Percentiles rank a stretch among this genome's conserved stretches.
phyloP scores from a whole-genome alignment of 2,888 invertebrate genomes.

The Ypsolopha scabrella region DNA sequence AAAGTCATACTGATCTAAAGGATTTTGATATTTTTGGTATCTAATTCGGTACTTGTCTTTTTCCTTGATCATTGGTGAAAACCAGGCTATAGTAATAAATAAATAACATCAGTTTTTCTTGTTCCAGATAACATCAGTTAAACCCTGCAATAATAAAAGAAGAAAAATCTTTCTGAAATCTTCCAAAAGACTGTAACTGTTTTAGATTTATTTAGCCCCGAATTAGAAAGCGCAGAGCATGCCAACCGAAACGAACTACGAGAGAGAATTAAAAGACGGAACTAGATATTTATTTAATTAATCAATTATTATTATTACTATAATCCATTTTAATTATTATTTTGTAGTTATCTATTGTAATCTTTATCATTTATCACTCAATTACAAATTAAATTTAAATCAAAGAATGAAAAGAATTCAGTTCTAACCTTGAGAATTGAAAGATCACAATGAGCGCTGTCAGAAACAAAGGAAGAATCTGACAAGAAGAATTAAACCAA shows the following conservation, averaged over 20 bases:
- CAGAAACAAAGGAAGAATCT: no score
- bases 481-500: slow-evolving; percentile 25
- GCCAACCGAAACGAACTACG: slow-evolving; percentile 35
- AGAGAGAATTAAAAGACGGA: slow-evolving; percentile 68
- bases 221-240: slow-evolving; percentile 33
- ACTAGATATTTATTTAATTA: slow-evolving; percentile 53
- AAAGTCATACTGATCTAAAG: no score
- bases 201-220: slow-evolving; percentile 35
- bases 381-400: not conserved
- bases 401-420: not conserved
- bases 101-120: slow-evolving; percentile 18
- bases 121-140: slow-evolving; percentile 58
- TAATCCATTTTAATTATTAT: slow-evolving; percentile 31
- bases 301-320: slow-evolving; percentile 32
- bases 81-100: not conserved
- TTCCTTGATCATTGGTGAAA: no score
- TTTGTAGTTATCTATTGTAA: slow-evolving; percentile 23
- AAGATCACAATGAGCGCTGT: slow-evolving; percentile 7
- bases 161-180: slow-evolving; percentile 54
- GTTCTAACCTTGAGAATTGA: not conserved
- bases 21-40: no score
- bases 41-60: no score
- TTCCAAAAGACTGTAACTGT: slow-evolving; percentile 60
- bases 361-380: slow-evolving; percentile 3
- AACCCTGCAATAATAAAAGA: slow-evolving; percentile 30